These are phyloP conservation scores for Drosophila rufa DNA, from an alignment of 1,140 invertebrate species.

Conservation along the genomic window DNA sequence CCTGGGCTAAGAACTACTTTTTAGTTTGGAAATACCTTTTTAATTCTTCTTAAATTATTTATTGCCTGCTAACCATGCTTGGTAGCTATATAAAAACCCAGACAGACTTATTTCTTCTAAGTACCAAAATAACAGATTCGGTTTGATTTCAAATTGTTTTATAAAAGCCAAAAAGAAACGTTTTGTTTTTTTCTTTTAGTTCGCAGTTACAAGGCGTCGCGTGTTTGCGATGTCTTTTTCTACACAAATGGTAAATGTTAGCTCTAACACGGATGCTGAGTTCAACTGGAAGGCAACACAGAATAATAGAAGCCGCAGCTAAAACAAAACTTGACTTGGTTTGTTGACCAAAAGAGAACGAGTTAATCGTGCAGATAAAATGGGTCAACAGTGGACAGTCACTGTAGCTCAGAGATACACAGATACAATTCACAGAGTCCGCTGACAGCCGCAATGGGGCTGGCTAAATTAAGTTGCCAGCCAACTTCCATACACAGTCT, in stretches of 20 bases:
- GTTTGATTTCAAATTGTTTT: no score
- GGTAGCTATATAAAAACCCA: no score
- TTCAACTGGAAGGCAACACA: conserved; percentile 12
- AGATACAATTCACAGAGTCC: conserved; percentile 15
- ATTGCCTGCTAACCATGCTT: no score
- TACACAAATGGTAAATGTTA: background rate
- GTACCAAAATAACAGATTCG: no score
- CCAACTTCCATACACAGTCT: conserved; percentile 18
- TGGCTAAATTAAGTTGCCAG: conserved; percentile 50
- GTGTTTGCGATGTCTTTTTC: conserved; percentile 5
- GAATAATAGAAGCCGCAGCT: conserved; percentile 12
- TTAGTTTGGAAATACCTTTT: no score
- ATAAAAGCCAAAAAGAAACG: no score
- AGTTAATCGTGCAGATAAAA: conserved; percentile 67
- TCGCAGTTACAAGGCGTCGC: conserved; percentile 3
- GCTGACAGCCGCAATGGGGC: conserved; percentile 28
- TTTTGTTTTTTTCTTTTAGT: background rate
- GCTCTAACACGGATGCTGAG: conserved; percentile 26
- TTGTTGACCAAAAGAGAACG: conserved; percentile 42
- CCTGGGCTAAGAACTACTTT: no score
- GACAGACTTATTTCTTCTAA: no score
- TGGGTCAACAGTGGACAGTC: conserved; percentile 63
- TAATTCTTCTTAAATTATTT: no score
- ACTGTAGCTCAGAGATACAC: conserved; percentile 30
- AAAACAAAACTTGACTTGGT: conserved; percentile 33